Percentiles rank a stretch among this genome's conserved stretches.
Conservation (phyloP, 2,888 invertebrate species). For the Meiosimyza platycephala region DNA sequence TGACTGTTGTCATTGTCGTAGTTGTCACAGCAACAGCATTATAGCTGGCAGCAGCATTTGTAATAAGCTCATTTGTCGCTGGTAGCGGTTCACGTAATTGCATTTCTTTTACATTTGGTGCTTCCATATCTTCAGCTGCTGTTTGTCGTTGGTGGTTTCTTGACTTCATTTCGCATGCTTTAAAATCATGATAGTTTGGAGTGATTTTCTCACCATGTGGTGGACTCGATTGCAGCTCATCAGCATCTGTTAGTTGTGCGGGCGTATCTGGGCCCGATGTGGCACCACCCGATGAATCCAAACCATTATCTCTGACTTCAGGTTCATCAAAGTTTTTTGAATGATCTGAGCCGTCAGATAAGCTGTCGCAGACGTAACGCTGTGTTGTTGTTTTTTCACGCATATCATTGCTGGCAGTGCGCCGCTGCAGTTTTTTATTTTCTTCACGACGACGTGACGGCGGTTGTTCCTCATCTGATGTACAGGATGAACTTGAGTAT, state of each 20-base stretch:
- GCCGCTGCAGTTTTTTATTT: constrained; percentile 23
- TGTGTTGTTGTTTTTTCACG: background rate
- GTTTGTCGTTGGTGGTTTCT: background rate
- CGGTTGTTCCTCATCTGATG: constrained; percentile 67
- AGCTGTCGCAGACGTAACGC: background rate
- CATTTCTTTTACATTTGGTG: background rate
- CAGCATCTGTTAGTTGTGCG: constrained; percentile 76
- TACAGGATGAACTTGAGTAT: constrained; percentile 64
- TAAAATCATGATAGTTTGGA: constrained; percentile 41
- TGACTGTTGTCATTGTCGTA: too few relatives aligned
- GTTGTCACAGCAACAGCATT: background rate
- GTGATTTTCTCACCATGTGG: constrained; percentile 27
- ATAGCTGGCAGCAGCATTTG: background rate
- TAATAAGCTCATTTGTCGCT: background rate
- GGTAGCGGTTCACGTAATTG: too few relatives aligned
- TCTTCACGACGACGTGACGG: constrained; percentile 37
- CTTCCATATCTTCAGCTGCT: constrained; percentile 1
- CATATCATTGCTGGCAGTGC: background rate
- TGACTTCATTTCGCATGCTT: constrained; percentile 37
- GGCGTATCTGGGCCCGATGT: constrained; percentile 92
- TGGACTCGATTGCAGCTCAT: constrained; percentile 37
- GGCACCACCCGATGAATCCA: constrained; percentile 82
- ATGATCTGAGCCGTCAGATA: constrained; percentile 3
- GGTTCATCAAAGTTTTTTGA: constrained; percentile 47
- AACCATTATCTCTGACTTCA: constrained; percentile 63